Percentiles rank a stretch among this genome's conserved stretches.
These are phyloP conservation scores for Nothoprocta perdicaria DNA, from an alignment of 2,113 vertebrate species.

Conservation along the genomic window DNA sequence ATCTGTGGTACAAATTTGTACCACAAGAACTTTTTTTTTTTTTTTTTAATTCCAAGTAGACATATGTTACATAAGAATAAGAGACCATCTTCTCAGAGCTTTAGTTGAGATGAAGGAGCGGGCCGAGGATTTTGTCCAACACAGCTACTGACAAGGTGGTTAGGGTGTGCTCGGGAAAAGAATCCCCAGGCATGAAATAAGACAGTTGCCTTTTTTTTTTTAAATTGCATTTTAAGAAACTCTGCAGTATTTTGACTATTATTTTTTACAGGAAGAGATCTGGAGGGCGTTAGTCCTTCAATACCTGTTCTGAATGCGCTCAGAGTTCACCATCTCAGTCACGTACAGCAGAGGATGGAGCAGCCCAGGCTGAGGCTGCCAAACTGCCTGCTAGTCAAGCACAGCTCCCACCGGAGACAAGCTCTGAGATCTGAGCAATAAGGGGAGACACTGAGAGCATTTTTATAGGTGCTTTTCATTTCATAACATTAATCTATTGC, in stretches of 20 bases:
- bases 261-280: not conserved
- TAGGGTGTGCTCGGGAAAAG: not conserved
- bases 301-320: not conserved
- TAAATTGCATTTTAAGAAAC: not conserved
- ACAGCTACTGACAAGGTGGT: not conserved
- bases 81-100: not conserved
- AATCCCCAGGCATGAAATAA: not conserved
- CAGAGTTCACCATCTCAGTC: accelerated
- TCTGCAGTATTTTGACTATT: not conserved
- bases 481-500: not conserved
- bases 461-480: not conserved
- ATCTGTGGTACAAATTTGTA: not conserved
- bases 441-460: not conserved
- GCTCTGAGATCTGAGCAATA: not conserved
- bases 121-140: not conserved
- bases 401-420: not conserved
- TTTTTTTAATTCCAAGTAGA: not conserved
- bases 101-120: not conserved
- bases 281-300: not conserved
- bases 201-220: not conserved
- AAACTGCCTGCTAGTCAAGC: not conserved
- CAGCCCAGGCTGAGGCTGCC: not conserved
- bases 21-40: not conserved
- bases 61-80: not conserved
- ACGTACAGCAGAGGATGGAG: accelerated